phyloP scores from a whole-genome alignment of 2,113 vertebrate genomes.

The Rhea americana region DNA sequence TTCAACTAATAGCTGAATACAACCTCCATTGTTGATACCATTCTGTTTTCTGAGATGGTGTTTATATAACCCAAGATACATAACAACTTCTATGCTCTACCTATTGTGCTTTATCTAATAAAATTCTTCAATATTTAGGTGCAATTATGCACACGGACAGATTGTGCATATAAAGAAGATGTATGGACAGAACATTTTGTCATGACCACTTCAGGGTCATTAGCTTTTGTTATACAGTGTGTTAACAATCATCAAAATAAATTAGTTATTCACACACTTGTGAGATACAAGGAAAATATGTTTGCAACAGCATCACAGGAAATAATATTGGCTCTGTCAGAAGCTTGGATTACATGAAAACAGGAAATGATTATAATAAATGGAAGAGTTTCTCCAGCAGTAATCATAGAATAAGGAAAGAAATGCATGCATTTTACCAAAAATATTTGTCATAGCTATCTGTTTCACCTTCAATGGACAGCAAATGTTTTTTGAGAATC shows the following conservation, averaged over 20 bases:
- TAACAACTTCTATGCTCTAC: not conserved
- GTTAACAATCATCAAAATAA: not conserved
- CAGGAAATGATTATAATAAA: not conserved
- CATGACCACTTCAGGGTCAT: not conserved
- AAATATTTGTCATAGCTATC: slow-evolving; percentile 8
- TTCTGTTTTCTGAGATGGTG: not conserved
- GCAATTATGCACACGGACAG: not conserved
- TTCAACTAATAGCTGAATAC: not conserved
- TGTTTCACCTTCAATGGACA: not conserved
- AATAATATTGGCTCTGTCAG: not conserved
- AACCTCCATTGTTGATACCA: not conserved
- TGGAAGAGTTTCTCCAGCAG: not conserved
- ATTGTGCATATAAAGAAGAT: not conserved
- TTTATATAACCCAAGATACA: not conserved
- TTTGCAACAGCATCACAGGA: not conserved
- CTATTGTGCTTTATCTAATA: not conserved
- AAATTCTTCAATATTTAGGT: not conserved
- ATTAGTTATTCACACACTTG: not conserved
- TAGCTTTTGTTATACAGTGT: not conserved
- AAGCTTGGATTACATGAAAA: not conserved
- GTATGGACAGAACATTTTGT: not conserved
- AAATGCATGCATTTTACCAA: not conserved
- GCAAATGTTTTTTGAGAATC: not conserved
- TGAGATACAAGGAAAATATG: not conserved
- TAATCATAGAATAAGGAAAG: not conserved